These are phyloP conservation scores for Oryctolagus cuniculus DNA, from an alignment of 2,113 vertebrate species.

Conservation along the genomic window DNA sequence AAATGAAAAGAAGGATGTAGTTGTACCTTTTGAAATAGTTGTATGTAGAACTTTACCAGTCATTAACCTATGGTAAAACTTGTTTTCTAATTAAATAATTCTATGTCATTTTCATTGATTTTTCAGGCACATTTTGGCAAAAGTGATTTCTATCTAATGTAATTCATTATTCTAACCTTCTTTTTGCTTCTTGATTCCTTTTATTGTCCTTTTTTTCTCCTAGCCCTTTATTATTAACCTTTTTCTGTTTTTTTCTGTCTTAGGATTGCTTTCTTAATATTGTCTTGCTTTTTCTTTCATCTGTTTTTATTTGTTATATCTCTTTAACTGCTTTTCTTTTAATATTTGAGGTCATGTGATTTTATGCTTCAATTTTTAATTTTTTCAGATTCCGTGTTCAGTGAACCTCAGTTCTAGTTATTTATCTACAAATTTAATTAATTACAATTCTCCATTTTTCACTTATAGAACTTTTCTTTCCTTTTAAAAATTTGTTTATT, in stretches of 20 bases:
- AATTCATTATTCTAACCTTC: not conserved
- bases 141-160: not conserved
- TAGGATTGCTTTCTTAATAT: constrained; percentile 12
- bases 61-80: constrained; percentile 31
- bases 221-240: not conserved
- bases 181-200: constrained; percentile 33
- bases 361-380: constrained; percentile 61
- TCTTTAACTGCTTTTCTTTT: constrained; percentile 35
- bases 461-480: constrained; percentile 30
- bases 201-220: not conserved
- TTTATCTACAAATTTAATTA: constrained; percentile 39
- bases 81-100: constrained; percentile 42
- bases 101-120: constrained; percentile 32
- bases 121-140: constrained; percentile 14
- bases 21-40: constrained; percentile 52
- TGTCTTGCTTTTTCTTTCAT: constrained; percentile 31
- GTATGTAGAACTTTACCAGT: constrained; percentile 34
- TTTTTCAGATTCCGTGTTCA: constrained; percentile 27
- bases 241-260: not conserved
- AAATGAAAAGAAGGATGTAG: constrained; percentile 43
- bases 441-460: constrained; percentile 28
- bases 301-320: not conserved
- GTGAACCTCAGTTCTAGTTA: not conserved
- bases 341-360: not conserved
- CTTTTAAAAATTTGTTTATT: no score